These are phyloP conservation scores for Laterallus jamaicensis DNA, from an alignment of 2,113 vertebrate genomes.

Conservation along the genomic window DNA sequence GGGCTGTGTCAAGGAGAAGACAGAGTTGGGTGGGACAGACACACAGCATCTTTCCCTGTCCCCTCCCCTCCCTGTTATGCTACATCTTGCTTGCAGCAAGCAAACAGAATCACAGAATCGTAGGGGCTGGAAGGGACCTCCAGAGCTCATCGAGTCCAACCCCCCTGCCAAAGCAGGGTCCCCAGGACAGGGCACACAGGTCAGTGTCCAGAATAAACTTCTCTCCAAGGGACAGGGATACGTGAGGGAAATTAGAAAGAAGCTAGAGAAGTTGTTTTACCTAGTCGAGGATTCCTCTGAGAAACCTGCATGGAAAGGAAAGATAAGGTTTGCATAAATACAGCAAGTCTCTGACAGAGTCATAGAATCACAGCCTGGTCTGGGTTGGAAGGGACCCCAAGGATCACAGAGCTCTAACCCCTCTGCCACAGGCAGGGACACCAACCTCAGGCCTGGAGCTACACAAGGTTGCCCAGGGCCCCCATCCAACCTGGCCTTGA, in stretches of 20 bases:
- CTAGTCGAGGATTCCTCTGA: conserved; percentile 73
- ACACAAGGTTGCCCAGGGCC: no score
- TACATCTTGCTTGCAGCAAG: not conserved
- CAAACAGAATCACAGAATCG: not conserved
- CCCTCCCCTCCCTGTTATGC: not conserved
- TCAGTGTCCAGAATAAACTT: not conserved
- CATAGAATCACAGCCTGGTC: no score
- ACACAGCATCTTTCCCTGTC: not conserved
- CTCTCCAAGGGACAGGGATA: not conserved
- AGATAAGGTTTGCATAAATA: not conserved
- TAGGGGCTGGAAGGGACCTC: no score
- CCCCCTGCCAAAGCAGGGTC: no score
- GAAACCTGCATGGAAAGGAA: conserved; percentile 66
- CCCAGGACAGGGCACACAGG: no score
- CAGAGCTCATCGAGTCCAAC: no score
- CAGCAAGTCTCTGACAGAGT: not conserved
- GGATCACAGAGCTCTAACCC: no score
- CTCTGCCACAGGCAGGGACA: no score
- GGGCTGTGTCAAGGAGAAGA: conserved; percentile 65
- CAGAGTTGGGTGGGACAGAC: not conserved
- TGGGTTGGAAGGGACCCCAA: no score
- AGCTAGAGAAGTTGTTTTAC: conserved; percentile 57
- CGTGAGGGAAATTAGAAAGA: accelerated
- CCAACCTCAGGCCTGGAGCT: no score
- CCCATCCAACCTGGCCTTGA: no score